These are phyloP conservation scores for Sciurus niger DNA, from an alignment of 2,113 vertebrate species.

Conservation along the genomic window DNA sequence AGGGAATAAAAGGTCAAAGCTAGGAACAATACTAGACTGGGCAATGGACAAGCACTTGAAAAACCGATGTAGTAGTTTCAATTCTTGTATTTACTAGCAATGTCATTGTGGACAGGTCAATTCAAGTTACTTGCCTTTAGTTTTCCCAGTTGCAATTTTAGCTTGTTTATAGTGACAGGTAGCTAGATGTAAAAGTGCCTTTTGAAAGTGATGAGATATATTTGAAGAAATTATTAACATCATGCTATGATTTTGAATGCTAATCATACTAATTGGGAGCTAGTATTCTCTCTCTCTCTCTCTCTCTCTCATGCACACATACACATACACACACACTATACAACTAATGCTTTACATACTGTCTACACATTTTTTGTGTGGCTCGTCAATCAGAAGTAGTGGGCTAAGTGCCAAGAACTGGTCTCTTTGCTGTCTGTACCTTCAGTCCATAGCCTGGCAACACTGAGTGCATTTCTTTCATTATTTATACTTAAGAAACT, in stretches of 20 bases:
- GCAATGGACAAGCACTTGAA: not conserved
- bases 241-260: conserved; percentile 2
- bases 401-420: not conserved
- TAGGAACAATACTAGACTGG: not conserved
- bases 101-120: not conserved
- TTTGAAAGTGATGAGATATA: not conserved
- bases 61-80: not conserved
- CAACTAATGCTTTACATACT: not conserved
- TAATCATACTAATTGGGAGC: not conserved
- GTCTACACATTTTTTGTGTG: not conserved
- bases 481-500: conserved; percentile 74
- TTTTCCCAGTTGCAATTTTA: not conserved
- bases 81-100: not conserved
- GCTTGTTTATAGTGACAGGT: not conserved
- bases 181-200: not conserved
- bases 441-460: not conserved
- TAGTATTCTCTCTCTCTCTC: not conserved
- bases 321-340: not conserved
- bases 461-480: conserved; percentile 11
- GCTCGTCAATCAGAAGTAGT: not conserved
- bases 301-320: not conserved
- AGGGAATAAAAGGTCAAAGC: not conserved
- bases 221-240: not conserved
- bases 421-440: not conserved
- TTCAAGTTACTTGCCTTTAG: not conserved